These are phyloP conservation scores for Scomber japonicus DNA, from an alignment of 2,113 vertebrate genomes.

Conservation along the genomic window DNA sequence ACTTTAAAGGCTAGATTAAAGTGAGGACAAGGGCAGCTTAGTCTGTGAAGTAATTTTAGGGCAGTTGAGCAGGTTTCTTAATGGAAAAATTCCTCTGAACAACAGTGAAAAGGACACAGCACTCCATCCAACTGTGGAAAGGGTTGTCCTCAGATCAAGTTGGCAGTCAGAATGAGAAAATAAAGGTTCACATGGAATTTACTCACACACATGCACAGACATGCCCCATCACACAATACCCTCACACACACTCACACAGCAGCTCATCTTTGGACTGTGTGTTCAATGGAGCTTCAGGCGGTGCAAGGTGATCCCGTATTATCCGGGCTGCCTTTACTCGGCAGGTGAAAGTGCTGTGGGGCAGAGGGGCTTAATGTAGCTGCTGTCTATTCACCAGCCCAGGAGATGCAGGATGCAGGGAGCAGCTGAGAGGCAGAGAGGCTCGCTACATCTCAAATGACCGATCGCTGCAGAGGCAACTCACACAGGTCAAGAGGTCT, in stretches of 20 bases:
- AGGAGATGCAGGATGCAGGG: constrained; percentile 1
- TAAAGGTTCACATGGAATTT: constrained; percentile 43
- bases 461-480: constrained; percentile 15
- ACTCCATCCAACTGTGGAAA: constrained; percentile 26
- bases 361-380: constrained; percentile 54
- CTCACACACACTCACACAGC: constrained; percentile 12
- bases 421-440: constrained; percentile 32
- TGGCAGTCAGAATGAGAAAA: constrained; percentile 44
- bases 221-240: not conserved
- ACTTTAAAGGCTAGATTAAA: constrained; percentile 81
- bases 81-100: constrained; percentile 78
- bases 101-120: constrained; percentile 54
- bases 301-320: constrained; percentile 75
- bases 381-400: constrained; percentile 28
- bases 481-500: constrained; percentile 46
- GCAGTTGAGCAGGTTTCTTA: constrained; percentile 72
- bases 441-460: constrained; percentile 45
- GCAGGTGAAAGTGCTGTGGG: constrained; percentile 75
- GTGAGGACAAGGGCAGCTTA: constrained; percentile 74
- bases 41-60: constrained; percentile 76
- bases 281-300: constrained; percentile 55
- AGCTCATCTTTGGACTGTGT: constrained; percentile 47
- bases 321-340: constrained; percentile 58
- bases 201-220: constrained; percentile 26
- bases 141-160: constrained; percentile 55